These are phyloP conservation scores for Sebastes nivosus DNA, from an alignment of 2,797 vertebrate genomes.

Conservation along the genomic window DNA sequence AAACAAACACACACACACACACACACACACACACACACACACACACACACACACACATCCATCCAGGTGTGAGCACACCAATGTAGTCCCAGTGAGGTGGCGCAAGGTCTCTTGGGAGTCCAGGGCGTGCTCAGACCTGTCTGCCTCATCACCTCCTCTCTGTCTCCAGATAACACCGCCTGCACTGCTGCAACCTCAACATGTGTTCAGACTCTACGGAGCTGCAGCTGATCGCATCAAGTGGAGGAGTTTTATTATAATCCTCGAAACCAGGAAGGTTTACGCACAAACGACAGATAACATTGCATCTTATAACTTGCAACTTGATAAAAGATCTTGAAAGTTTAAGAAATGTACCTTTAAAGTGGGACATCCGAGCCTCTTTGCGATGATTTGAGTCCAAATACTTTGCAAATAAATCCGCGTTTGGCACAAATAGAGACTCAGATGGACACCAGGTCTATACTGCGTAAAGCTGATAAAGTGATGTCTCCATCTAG, in stretches of 20 bases:
- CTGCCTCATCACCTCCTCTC: constrained; percentile 50
- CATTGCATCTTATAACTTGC: too few species aligned
- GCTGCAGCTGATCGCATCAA: background rate
- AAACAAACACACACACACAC: background rate
- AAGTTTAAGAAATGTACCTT: background rate
- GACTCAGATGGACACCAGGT: background rate
- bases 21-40: constrained; percentile 1
- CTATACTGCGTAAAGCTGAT: constrained; percentile 2
- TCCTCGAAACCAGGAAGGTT: background rate
- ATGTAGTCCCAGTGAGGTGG: constrained; percentile 69
- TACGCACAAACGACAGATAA: background rate
- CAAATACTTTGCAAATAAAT: constrained; percentile 7
- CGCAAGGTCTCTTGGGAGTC: constrained; percentile 57
- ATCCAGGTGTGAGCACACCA: constrained; percentile 78
- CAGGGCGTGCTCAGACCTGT: constrained; percentile 82
- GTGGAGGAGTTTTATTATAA: background rate
- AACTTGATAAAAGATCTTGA: background rate
- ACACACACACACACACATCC: constrained; percentile 12
- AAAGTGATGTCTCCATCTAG: background rate
- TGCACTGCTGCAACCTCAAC: background rate
- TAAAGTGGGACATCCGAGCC: background rate
- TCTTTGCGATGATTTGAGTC: background rate
- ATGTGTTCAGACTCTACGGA: background rate
- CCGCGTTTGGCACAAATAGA: background rate
- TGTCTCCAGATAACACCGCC: constrained; percentile 17